Base-by-base conservation (phyloP, 2,888 invertebrate genomes). In the Parthenolecanium corni region DNA sequence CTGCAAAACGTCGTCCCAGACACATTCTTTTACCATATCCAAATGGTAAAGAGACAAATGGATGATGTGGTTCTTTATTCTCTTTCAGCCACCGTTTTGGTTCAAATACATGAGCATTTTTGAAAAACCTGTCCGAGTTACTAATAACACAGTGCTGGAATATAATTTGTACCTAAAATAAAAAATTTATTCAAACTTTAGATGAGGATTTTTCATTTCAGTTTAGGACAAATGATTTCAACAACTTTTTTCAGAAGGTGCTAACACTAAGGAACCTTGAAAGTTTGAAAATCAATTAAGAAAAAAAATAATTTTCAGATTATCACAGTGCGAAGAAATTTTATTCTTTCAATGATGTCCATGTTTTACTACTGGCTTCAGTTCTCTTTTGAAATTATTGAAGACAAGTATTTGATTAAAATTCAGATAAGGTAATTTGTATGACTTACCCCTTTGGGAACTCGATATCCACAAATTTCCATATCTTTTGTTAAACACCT, bases 11-110 rank as follows among this genome's bases (percentile, higher is more conserved):
- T 64, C 89, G 77, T 0, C 92, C 92, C 62, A 90, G 74, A 69
- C 90, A 90, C 80, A 89, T 89, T 57, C 90, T 78, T 1, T 88
- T 86, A 0, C 90, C 90, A 68, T 85, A 82, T 0, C 90, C 86
- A 68, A 85, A 87, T 0, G 86, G 86, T 36, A 86, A 73, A 0
- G 84, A 83, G 0, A 85, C 84, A 71, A 84, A 87, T 0, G 85
- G 82, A 71, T 86, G 85, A 25, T 83, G 75, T 42, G 66, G 64
- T 44, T 64, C 54, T 31, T 65, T 65, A 51, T 64, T 68, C n/a
- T 64, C 65, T 64, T 71, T 68, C 18, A 72, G 62, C 73, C 72
- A 73, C 38, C 73, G 66, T 64, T 72, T 72, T 18, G 73, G 73
- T 42, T 68, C 63, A 66, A 71, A 73, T 63, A 70, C 65, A 3